These are phyloP conservation scores for Gisinianus flammeolus DNA, from an alignment of 2,888 invertebrate species.

Conservation along the genomic window DNA sequence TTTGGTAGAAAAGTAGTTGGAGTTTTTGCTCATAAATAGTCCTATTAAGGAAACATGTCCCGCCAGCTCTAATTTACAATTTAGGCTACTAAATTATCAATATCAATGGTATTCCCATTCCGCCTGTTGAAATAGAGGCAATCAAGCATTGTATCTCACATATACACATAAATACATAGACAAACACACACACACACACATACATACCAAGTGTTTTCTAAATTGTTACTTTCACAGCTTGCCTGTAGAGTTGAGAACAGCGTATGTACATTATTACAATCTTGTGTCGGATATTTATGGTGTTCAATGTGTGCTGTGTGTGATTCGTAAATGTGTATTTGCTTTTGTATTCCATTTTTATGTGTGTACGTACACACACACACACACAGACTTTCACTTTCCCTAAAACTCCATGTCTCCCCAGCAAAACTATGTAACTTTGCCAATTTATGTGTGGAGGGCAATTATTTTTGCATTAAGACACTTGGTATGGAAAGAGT, in stretches of 20 bases:
- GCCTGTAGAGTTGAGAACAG: neutral
- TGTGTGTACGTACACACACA: too few relatives aligned
- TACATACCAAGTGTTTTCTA: neutral
- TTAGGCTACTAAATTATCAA: conserved; percentile 7
- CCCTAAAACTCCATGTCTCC: too few relatives aligned
- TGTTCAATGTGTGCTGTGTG: neutral
- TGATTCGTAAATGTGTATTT: too few relatives aligned
- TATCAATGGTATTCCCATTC: conserved; percentile 11
- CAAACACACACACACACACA: neutral
- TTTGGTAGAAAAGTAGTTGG: neutral
- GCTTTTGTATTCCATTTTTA: too few relatives aligned
- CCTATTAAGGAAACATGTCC: neutral
- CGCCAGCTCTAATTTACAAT: conserved; percentile 12
- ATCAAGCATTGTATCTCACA: conserved; percentile 4
- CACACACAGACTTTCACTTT: too few relatives aligned
- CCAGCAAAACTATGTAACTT: too few relatives aligned
- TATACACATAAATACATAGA: neutral
- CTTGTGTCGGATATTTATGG: neutral
- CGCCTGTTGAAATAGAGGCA: conserved; percentile 32
- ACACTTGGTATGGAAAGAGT: too few relatives aligned
- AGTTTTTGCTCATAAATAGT: neutral
- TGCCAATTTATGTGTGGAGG: too few relatives aligned
- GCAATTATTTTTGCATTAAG: too few relatives aligned
- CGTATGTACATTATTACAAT: neutral
- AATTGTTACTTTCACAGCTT: neutral